Percentiles rank a stretch among this genome's conserved stretches.
Evolutionary conservation across 2,113 vertebrate species (phyloP).

Genomic region (Anolis sagrei): DNA sequence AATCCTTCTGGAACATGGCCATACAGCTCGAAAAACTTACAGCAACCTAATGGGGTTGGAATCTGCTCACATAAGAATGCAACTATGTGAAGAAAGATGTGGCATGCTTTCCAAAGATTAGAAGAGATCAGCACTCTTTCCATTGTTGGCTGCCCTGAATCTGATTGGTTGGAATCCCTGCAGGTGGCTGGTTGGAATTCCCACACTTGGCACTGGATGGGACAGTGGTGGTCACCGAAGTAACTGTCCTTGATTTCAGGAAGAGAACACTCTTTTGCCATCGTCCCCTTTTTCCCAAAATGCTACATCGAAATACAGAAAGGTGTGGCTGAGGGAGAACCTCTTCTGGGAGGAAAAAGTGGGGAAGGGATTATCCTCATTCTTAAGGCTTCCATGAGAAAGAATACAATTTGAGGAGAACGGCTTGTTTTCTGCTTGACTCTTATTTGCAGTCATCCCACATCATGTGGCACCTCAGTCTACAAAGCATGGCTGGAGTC

Average conservation of each 20-base stretch:
- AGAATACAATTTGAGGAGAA: not conserved
- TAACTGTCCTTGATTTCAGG: not conserved
- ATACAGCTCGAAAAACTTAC: no score
- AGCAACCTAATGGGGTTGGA: no score
- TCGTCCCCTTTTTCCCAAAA: not conserved
- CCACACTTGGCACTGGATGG: not conserved
- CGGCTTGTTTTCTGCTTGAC: not conserved
- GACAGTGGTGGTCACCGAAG: not conserved
- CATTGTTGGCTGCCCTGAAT: not conserved
- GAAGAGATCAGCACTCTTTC: not conserved
- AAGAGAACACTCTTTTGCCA: not conserved
- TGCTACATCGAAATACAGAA: not conserved
- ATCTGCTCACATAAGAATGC: not conserved
- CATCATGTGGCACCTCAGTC: no score
- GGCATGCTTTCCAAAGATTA: no score
- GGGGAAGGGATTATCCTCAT: not conserved
- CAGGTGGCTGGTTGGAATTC: not conserved
- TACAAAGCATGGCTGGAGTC: no score
- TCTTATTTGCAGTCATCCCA: no score
- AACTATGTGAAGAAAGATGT: not conserved
- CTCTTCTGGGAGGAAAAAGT: not conserved
- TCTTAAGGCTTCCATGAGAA: not conserved
- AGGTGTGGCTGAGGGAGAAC: not conserved
- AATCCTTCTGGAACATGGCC: no score
- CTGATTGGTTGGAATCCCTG: conserved; percentile 8